Percentiles rank a stretch among this genome's conserved stretches.
phyloP scores from a whole-genome alignment of 1,140 invertebrate genomes.

The Drosophila kikkawai region DNA sequence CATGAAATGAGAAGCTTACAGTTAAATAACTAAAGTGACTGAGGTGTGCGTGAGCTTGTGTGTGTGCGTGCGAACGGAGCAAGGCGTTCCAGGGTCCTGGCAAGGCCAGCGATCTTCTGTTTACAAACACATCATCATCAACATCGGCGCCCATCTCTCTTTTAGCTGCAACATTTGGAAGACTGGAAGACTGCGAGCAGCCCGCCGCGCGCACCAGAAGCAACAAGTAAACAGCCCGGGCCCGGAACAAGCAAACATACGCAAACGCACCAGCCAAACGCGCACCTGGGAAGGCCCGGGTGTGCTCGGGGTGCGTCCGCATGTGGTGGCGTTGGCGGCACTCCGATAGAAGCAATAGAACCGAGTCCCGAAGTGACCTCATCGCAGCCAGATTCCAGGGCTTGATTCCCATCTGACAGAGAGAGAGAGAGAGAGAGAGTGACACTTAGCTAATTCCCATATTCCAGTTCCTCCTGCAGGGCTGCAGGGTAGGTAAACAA shows the following conservation, averaged over 20 bases:
- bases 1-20: slow-evolving; percentile 13
- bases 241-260: slow-evolving; percentile 2
- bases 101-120: slow-evolving; percentile 15
- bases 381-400: slow-evolving; percentile 3
- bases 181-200: not conserved
- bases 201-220: slow-evolving; percentile 4
- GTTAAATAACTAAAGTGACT: slow-evolving; percentile 6
- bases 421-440: not conserved
- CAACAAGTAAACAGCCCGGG: slow-evolving; percentile 17
- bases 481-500: slow-evolving; percentile 1
- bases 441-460: not conserved
- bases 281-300: slow-evolving; percentile 45
- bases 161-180: slow-evolving; percentile 4
- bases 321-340: slow-evolving; percentile 77
- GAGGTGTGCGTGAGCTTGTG: not conserved
- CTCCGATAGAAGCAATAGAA: slow-evolving; percentile 33
- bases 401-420: slow-evolving; percentile 4
- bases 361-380: slow-evolving; percentile 39
- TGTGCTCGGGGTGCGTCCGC: slow-evolving; percentile 48
- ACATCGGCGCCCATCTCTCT: slow-evolving; percentile 3
- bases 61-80: slow-evolving; percentile 3
- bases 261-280: slow-evolving; percentile 12
- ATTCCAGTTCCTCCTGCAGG: slow-evolving; percentile 13
- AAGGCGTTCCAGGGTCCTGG: not conserved
- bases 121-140: slow-evolving; percentile 16